Percentiles rank a stretch among this genome's conserved stretches.
phyloP scores from a whole-genome alignment of 2,113 vertebrate genomes.

The Calyptommatus sinebrachiatus region DNA sequence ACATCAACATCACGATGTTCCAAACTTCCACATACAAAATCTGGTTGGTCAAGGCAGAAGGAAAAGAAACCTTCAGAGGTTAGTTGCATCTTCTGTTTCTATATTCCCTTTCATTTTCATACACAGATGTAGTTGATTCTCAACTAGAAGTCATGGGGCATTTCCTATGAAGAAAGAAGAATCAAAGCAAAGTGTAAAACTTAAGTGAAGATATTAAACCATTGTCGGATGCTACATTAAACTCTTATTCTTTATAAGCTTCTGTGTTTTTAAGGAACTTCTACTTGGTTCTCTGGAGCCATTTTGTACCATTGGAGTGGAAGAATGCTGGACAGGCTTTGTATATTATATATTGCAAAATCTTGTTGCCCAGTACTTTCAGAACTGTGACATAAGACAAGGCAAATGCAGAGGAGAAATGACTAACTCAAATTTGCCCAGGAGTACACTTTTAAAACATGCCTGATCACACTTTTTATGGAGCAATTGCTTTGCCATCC shows the following conservation, averaged over 20 bases:
- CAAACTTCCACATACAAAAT: slow-evolving; percentile 84
- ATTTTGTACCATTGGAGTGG: not conserved
- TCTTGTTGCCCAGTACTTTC: no score
- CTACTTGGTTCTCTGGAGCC: not conserved
- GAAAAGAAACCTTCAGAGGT: slow-evolving; percentile 97
- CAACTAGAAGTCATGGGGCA: fast-evolving
- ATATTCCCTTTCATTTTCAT: not conserved
- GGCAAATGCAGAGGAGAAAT: no score
- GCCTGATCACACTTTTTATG: no score
- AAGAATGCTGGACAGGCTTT: not conserved
- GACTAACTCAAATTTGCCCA: no score
- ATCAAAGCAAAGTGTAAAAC: no score
- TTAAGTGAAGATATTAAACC: no score
- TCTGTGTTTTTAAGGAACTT: no score
- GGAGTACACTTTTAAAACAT: no score
- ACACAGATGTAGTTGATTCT: fast-evolving
- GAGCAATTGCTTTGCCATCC: not conserved
- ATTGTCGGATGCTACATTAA: not conserved
- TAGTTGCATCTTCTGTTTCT: slow-evolving; percentile 19
- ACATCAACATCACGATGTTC: slow-evolving; percentile 86
- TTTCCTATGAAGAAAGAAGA: no score
- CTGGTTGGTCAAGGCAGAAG: slow-evolving; percentile 88
- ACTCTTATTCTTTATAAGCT: not conserved
- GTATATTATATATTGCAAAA: not conserved
- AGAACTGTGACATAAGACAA: no score